A percentile compares a stretch with the other conserved stretches of the same genome.
Evolutionary conservation across 1,140 invertebrate genomes (phyloP).

Genomic region (Sarcophaga peregrina): DNA sequence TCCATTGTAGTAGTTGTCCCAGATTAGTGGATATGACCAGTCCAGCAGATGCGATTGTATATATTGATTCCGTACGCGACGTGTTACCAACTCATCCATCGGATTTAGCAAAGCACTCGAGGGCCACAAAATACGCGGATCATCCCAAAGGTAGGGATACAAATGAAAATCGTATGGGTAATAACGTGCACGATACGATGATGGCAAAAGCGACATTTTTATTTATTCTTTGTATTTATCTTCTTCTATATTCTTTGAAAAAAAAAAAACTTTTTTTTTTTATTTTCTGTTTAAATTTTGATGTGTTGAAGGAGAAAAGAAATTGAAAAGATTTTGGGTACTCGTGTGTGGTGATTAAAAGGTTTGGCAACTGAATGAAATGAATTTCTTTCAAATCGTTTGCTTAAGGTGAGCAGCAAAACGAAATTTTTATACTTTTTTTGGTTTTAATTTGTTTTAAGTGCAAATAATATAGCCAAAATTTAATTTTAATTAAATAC

Average conservation of each 20-base stretch:
- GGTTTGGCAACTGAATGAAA: constrained; percentile 39
- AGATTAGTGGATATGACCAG: constrained; percentile 59
- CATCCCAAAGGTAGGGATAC: constrained; percentile 62
- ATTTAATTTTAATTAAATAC: not conserved
- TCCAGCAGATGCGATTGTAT: constrained; percentile 59
- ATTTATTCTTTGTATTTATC: constrained; percentile 11
- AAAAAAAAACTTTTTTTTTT: not conserved
- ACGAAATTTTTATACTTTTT: not conserved
- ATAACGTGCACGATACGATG: constrained; percentile 56
- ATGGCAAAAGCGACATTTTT: constrained; percentile 60
- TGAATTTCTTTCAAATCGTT: constrained; percentile 6
- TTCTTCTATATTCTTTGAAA: constrained; percentile 15
- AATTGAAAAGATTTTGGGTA: not conserved
- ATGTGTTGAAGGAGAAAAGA: constrained; percentile 26
- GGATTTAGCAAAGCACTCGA: constrained; percentile 45
- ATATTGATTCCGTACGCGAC: constrained; percentile 59
- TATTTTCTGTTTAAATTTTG: not conserved
- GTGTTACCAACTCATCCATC: constrained; percentile 59
- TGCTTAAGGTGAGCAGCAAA: not conserved
- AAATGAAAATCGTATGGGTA: constrained; percentile 59
- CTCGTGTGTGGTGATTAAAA: constrained; percentile 37
- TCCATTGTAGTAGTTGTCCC: constrained; percentile 69
- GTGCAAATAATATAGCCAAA: not conserved
- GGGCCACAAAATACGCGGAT: constrained; percentile 58
- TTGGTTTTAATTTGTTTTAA: not conserved